These are phyloP conservation scores for Acridotheres tristis DNA, from an alignment of 2,797 vertebrate genomes.

Conservation along the genomic window DNA sequence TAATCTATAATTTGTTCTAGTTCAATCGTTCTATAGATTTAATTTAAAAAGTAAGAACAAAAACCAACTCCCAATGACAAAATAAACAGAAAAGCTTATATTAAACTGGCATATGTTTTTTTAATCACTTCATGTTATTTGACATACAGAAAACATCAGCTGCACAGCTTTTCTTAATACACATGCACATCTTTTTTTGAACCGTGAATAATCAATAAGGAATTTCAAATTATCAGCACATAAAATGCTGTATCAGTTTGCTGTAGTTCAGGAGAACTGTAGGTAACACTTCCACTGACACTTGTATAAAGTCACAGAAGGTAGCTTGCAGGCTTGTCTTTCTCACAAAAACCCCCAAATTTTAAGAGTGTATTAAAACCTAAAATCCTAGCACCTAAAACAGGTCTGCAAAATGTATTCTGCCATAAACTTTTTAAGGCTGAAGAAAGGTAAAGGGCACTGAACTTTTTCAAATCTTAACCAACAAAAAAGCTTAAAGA, in stretches of 20 bases:
- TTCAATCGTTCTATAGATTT: not conserved
- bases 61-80: not conserved
- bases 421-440: not conserved
- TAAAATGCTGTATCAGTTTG: constrained; percentile 9
- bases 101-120: not conserved
- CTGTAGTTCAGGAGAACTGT: not conserved
- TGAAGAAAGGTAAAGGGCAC: not conserved
- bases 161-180: not conserved
- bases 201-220: not conserved
- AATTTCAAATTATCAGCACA: constrained; percentile 6
- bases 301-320: not conserved
- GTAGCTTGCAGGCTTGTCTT: not conserved
- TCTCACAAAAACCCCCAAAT: not conserved
- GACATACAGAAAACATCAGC: not conserved
- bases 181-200: constrained; percentile 13
- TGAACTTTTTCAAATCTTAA: not conserved
- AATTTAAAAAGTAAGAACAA: not conserved
- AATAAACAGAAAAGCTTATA: not conserved
- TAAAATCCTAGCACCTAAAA: not conserved
- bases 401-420: not conserved
- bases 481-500: not conserved
- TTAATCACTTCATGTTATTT: not conserved
- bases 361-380: not conserved
- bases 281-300: not conserved
- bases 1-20: not conserved